A percentile compares a stretch with the other conserved stretches of the same genome.
Conservation (phyloP, 2,113 vertebrate genomes). For the Amblyornis subalaris region DNA sequence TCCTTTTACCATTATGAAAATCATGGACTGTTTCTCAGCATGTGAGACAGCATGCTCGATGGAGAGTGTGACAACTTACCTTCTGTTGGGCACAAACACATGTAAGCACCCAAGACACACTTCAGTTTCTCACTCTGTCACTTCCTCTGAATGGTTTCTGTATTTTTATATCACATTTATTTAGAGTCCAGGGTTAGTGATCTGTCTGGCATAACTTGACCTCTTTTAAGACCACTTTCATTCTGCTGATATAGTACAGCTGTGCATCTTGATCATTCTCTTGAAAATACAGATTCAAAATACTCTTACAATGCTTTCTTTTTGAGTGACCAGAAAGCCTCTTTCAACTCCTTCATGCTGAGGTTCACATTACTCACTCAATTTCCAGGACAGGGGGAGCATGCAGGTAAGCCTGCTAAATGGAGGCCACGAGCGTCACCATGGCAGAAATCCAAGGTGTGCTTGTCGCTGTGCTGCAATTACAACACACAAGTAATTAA, state of each 20-base stretch:
- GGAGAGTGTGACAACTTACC: accelerated
- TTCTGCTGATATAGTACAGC: background rate
- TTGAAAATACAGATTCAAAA: background rate
- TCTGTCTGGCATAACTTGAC: background rate
- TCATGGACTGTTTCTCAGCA: accelerated
- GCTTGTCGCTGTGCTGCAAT: background rate
- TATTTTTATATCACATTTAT: background rate
- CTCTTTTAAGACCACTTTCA: background rate
- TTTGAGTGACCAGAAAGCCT: background rate
- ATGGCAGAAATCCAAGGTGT: background rate
- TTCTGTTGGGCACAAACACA: background rate
- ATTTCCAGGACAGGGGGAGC: background rate
- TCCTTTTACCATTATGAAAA: background rate
- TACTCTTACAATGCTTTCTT: background rate
- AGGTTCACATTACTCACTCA: background rate
- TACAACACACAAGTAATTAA: background rate
- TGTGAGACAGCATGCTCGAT: background rate
- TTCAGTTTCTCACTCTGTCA: background rate
- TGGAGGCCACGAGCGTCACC: accelerated
- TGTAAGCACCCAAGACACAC: background rate
- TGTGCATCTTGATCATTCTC: background rate
- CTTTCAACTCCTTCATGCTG: background rate
- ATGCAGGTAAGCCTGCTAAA: background rate
- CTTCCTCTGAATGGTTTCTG: background rate
- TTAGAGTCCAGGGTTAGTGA: background rate